Evolutionary conservation across 1,140 invertebrate genomes (phyloP).

Genomic region (Anastatus disparis): DNA sequence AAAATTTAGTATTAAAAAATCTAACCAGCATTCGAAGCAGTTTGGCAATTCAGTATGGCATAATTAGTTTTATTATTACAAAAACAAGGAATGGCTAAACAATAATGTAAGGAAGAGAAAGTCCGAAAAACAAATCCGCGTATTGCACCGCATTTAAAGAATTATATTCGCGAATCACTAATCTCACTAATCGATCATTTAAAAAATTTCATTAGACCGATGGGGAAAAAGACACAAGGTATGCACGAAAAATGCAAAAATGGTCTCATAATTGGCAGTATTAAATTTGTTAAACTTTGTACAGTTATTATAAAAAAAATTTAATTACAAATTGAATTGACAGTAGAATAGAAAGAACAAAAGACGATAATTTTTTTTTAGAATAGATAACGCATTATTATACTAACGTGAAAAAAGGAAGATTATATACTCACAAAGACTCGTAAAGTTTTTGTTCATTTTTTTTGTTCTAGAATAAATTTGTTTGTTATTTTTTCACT

Average conservation of each 20-base stretch:
- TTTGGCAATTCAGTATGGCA: slow-evolving; percentile 53
- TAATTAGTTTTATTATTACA: slow-evolving; percentile 6
- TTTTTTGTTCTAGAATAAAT: too few relatives aligned
- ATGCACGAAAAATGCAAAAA: not conserved
- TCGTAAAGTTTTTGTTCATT: too few relatives aligned
- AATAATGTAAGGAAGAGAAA: not conserved
- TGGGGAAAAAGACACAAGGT: not conserved
- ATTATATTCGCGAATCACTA: slow-evolving; percentile 31
- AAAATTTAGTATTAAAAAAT: not conserved
- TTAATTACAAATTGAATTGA: too few relatives aligned
- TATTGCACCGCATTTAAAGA: slow-evolving; percentile 44
- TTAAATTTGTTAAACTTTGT: too few relatives aligned
- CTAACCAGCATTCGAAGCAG: slow-evolving; percentile 35
- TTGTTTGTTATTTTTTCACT: too few relatives aligned
- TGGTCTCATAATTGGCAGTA: slow-evolving; percentile 25
- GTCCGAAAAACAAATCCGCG: slow-evolving; percentile 1
- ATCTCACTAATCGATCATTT: slow-evolving; percentile 29
- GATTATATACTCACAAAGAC: too few relatives aligned
- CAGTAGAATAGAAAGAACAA: too few relatives aligned
- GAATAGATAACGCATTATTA: too few relatives aligned
- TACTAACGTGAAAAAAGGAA: too few relatives aligned
- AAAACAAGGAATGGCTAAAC: slow-evolving; percentile 5
- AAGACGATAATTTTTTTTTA: too few relatives aligned
- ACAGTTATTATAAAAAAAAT: too few relatives aligned
- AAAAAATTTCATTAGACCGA: not conserved